Base-by-base conservation (phyloP, 2,113 vertebrate species). In the Lepus americanus region DNA sequence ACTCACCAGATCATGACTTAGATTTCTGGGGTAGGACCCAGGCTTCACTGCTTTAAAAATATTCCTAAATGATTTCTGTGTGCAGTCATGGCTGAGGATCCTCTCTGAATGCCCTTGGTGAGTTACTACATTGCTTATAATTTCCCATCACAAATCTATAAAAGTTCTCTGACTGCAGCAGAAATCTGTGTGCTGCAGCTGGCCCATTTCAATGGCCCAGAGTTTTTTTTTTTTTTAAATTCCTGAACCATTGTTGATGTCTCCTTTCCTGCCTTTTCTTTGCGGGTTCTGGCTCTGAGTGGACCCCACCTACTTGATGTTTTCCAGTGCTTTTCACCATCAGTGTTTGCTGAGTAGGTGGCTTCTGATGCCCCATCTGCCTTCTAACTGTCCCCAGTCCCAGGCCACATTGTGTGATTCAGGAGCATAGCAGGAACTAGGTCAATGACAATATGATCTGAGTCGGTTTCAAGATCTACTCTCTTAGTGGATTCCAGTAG, bases 201-300 rank as follows among this genome's bases (percentile, higher is more conserved):
- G 79, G 17, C 44, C 44, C 64, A 14, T 66, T 82, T 89, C 59
- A 87, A 6, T 89, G 81, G n/a, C 81, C 78, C 70, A 51, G 59
- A 74, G 53, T 36, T 36, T 36, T 36, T 36, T 36, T 82, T 93
- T 91, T 80, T 49, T 69, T 53, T 51, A 19, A 78, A 70, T 79
- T 74, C 64, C 81, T 87, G 39, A 87, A 59, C 64, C 59, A 44
- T 29, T 87, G 33, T 63, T 94, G 29, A 44, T 12, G 51, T 44
- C 84, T 87, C 74, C 44, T 82, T 93, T 93, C 53, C 85, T 95
- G 76, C 80, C 4, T 89, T 92, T 87, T 72, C 90, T 44, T 73
- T 23, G 0, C 29, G 9, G 27, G 72, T 77, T 93, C 69, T 27
- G 82, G 79, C 31, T 95, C 74, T 31, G 67, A 19, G 1, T 66